phyloP scores from a whole-genome alignment of 2,797 vertebrate species.

The Paramormyrops hopkinsi region DNA sequence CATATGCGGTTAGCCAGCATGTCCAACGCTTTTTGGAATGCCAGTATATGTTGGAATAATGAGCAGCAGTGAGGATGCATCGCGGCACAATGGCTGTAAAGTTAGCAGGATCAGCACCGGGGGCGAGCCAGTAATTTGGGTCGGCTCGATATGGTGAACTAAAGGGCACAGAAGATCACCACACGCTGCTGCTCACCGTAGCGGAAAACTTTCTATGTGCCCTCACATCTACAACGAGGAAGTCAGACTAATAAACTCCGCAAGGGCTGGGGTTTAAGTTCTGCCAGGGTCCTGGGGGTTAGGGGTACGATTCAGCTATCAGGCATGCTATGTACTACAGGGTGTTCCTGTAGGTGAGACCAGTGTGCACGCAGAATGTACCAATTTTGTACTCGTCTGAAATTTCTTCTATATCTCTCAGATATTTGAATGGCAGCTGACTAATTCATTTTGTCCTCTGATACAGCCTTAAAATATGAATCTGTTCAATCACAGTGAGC shows the following conservation, averaged over 20 bases:
- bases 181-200: not conserved
- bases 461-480: conserved; percentile 55
- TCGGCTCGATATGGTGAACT: not conserved
- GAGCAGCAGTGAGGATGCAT: not conserved
- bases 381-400: not conserved
- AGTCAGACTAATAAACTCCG: not conserved
- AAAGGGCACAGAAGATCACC: not conserved
- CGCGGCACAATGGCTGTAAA: not conserved
- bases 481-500: conserved; percentile 60
- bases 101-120: not conserved
- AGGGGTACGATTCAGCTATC: not conserved
- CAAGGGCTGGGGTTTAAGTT: not conserved
- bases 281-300: not conserved
- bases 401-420: not conserved
- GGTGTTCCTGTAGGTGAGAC: not conserved
- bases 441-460: conserved; percentile 28
- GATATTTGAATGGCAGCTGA: not conserved
- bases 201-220: not conserved
- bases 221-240: not conserved
- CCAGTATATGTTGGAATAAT: not conserved
- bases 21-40: not conserved
- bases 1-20: not conserved
- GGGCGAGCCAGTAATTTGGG: not conserved
- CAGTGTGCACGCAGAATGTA: not conserved
- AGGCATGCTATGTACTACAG: not conserved